A percentile compares a stretch with the other conserved stretches of the same genome.
Conservation (phyloP, 2,888 invertebrate species). For the Cryptocephalus moraei region DNA sequence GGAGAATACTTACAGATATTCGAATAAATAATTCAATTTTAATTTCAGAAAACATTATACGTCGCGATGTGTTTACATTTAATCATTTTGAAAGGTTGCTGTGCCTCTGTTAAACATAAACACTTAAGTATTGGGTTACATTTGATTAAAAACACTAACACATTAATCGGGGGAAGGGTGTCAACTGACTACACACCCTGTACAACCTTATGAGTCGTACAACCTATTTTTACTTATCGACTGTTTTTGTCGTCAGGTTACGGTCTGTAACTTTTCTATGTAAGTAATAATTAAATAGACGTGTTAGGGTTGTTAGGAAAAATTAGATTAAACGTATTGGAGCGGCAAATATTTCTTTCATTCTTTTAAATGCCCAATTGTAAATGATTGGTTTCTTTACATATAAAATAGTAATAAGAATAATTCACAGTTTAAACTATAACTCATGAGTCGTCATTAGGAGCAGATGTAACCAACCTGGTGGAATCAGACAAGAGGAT, state of each 20-base stretch:
- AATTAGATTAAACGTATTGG: too few relatives aligned
- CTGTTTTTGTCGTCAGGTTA: constrained; percentile 22
- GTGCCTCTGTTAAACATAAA: constrained; percentile 32
- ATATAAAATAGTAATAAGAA: too few relatives aligned
- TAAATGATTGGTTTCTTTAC: too few relatives aligned
- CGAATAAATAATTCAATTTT: constrained; percentile 36
- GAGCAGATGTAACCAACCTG: too few relatives aligned
- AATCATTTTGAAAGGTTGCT: constrained; percentile 37
- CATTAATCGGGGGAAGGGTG: constrained; percentile 34
- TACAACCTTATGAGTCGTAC: constrained; percentile 12
- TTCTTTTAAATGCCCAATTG: too few relatives aligned
- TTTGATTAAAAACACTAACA: constrained; percentile 37
- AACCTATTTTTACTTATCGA: constrained; percentile 18
- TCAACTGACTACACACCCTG: constrained; percentile 24
- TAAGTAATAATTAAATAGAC: constrained; percentile 16
- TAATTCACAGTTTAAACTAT: too few relatives aligned
- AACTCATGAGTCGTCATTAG: too few relatives aligned
- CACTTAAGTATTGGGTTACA: constrained; percentile 37
- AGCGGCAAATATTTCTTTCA: too few relatives aligned
- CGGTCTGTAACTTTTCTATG: constrained; percentile 18
- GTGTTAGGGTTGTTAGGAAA: neutral
- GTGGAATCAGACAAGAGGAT: too few relatives aligned
- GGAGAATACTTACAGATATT: constrained; percentile 27
- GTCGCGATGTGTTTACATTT: constrained; percentile 36
- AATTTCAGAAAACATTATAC: constrained; percentile 33